Conservation (phyloP, 2,113 vertebrate species). For the Acrocephalus kingi region DNA sequence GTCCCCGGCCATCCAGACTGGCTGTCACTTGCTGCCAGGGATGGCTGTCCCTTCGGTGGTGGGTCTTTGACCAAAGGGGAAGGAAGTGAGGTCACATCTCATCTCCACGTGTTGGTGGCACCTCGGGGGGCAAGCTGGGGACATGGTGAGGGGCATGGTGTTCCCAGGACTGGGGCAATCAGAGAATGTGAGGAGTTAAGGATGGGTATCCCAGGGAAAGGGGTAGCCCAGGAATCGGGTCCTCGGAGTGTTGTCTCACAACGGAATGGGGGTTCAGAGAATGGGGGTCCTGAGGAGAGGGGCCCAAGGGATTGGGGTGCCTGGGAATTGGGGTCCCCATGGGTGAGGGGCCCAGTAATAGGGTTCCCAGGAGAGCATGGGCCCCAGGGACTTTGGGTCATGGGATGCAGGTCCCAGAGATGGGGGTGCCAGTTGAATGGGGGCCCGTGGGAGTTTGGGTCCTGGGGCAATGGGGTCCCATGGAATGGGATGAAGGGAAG, state of each 20-base stretch:
- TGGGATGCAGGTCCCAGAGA: background rate
- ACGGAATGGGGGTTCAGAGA: background rate
- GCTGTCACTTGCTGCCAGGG: background rate
- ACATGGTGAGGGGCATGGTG: background rate
- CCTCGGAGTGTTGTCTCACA: background rate
- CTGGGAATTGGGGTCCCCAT: background rate
- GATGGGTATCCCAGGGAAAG: no score
- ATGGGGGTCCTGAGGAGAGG: background rate
- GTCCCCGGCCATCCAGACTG: background rate
- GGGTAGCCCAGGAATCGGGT: background rate
- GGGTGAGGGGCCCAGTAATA: background rate
- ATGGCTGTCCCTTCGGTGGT: no score
- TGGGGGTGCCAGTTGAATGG: background rate
- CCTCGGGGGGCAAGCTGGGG: background rate
- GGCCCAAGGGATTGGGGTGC: background rate
- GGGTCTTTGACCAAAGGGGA: background rate
- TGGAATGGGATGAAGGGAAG: background rate
- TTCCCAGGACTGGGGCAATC: background rate
- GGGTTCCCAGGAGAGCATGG: no score
- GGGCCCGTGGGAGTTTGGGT: fast-evolving
- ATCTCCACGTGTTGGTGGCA: background rate
- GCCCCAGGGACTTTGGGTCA: no score
- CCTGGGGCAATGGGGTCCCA: no score
- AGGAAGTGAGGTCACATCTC: background rate
- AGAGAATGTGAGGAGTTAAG: no score